phyloP scores from a whole-genome alignment of 2,113 vertebrate genomes.

The Ptilonorhynchus violaceus region DNA sequence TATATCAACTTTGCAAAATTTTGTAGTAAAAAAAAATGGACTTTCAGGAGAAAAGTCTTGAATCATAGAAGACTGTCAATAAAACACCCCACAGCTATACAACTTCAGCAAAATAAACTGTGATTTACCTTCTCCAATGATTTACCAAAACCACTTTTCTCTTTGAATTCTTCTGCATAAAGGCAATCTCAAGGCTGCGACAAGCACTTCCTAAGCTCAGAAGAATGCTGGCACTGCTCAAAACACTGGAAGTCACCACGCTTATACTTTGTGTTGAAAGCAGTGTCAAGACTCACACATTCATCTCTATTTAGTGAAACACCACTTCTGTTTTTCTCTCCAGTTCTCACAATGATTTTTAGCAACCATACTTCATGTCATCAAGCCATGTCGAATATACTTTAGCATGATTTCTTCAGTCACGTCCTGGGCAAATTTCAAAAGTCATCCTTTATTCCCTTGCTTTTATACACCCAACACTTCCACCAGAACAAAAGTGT shows the following conservation, averaged over 20 bases:
- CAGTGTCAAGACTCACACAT: background rate
- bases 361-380: background rate
- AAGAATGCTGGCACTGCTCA: background rate
- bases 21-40: background rate
- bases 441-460: background rate
- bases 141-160: background rate
- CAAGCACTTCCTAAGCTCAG: background rate
- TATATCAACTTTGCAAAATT: background rate
- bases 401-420: background rate
- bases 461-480: background rate
- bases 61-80: background rate
- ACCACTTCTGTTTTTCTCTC: background rate
- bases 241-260: background rate
- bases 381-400: background rate
- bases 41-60: background rate
- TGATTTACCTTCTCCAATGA: background rate
- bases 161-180: background rate
- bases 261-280: background rate
- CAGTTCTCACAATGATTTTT: background rate
- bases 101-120: background rate
- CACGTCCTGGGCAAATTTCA: background rate
- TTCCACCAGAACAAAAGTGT: background rate
- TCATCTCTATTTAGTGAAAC: background rate
- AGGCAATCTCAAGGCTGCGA: background rate
- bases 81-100: background rate